Percentiles rank a stretch among this genome's conserved stretches.
These are phyloP conservation scores for Eubasilissa splendida DNA, from an alignment of 2,888 invertebrate genomes.

Conservation along the genomic window DNA sequence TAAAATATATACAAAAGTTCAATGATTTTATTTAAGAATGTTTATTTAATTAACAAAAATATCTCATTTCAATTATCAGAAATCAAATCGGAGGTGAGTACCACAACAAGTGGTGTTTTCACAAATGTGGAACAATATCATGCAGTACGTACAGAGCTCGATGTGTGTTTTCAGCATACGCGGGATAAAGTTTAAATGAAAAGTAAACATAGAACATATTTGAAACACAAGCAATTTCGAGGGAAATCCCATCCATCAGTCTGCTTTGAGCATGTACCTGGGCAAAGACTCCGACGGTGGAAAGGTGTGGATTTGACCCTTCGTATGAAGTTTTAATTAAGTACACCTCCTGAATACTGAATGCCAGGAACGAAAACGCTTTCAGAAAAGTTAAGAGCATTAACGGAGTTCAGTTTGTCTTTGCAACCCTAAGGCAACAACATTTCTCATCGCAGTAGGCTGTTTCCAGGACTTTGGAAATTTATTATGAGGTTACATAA, in stretches of 20 bases:
- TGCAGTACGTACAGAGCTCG: not conserved
- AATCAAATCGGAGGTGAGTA: not conserved
- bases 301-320: slow-evolving; percentile 43
- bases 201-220: slow-evolving; percentile 36
- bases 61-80: no score
- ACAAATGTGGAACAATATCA: not conserved
- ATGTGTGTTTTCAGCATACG: slow-evolving; percentile 7
- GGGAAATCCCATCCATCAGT: slow-evolving; percentile 26
- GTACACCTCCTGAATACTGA: slow-evolving; percentile 55
- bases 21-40: no score
- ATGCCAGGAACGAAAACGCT: slow-evolving; percentile 45
- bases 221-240: slow-evolving; percentile 36
- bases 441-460: slow-evolving; percentile 25
- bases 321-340: slow-evolving; percentile 57
- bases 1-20: no score
- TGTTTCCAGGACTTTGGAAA: slow-evolving; percentile 25
- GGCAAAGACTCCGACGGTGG: slow-evolving; percentile 8
- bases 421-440: slow-evolving; percentile 39
- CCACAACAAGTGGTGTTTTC: not conserved
- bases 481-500: slow-evolving; percentile 34
- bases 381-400: slow-evolving; percentile 52
- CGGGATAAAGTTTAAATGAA: slow-evolving; percentile 38
- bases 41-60: no score
- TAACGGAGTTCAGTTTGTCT: slow-evolving; percentile 55
- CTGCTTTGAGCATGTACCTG: slow-evolving; percentile 5